phyloP scores from a whole-genome alignment of 2,888 invertebrate genomes.

The Drosophila lutescens region DNA sequence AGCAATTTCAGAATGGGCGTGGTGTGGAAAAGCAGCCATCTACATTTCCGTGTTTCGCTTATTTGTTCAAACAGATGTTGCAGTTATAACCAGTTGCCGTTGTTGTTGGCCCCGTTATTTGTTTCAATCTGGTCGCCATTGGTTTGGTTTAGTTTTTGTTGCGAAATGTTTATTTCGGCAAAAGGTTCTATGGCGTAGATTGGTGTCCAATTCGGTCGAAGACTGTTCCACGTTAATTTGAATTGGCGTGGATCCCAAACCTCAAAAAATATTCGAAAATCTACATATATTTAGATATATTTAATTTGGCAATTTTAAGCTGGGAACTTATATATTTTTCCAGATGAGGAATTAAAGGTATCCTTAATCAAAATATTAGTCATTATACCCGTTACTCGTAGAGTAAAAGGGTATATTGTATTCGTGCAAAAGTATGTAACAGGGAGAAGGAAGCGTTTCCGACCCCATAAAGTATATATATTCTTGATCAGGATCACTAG shows the following conservation, averaged over 20 bases:
- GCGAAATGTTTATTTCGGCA: slow-evolving; percentile 24
- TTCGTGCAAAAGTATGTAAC: too few species aligned
- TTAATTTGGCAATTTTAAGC: too few species aligned
- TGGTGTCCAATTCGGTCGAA: neutral
- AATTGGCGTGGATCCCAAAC: slow-evolving; percentile 24
- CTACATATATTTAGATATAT: too few species aligned
- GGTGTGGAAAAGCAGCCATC: slow-evolving; percentile 2
- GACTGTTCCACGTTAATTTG: neutral
- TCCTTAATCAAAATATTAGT: too few species aligned
- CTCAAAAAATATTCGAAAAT: slow-evolving; percentile 15
- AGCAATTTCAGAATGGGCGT: neutral
- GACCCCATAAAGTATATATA: too few species aligned
- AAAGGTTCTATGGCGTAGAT: neutral
- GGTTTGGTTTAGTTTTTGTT: slow-evolving; percentile 52
- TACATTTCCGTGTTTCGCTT: slow-evolving; percentile 59
- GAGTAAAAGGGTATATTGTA: too few species aligned
- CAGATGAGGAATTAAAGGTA: too few species aligned
- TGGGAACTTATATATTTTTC: too few species aligned
- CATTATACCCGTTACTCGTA: too few species aligned
- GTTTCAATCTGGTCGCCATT: slow-evolving; percentile 62
- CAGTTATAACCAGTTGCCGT: slow-evolving; percentile 44
- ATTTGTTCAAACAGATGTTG: slow-evolving; percentile 76
- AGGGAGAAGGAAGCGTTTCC: too few species aligned
- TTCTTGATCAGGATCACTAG: too few species aligned
- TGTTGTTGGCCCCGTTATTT: slow-evolving; percentile 49